Evolutionary conservation across 2,888 invertebrate species (phyloP), one percentile per base, ranked within the genome.

Genomic region (Dynastes tityus): DNA sequence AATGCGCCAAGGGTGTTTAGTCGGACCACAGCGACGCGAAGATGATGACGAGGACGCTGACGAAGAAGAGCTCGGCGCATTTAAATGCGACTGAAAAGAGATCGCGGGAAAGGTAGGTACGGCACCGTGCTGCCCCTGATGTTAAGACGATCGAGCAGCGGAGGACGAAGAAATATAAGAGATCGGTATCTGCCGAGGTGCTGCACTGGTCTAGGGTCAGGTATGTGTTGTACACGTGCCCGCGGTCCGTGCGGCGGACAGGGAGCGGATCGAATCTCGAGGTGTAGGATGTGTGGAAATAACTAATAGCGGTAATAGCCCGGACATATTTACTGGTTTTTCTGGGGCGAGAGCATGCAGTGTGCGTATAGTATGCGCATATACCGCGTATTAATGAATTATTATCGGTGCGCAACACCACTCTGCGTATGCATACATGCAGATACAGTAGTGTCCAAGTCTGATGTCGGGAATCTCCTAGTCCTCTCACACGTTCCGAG

Each of bases 241-340:
- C 81, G 81, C 81, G 81, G 81, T 80, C 80, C 81, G 79, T 51
- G 70, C 75, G 71, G 80, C 80, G 76, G 79, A 80, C 80, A 80
- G 80, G 81, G 78, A 82, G 82, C 82, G 82, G 81, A 82, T 81
- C 82, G 81, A 82, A 82, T 82, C 81, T 80, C 81, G 73, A 65
- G 74, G 77, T 81, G 80, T 81, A 81, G 80, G 87, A 87, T 87
- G 81, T 81, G 81, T 81, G 81, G 81, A 81, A 81, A 81, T 81
- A 81, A 81, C 81, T 81, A 81, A 81, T 81, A 78, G 81, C 81
- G 65, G 81, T 81, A 81, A 81, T 81, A 81, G 80, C 78, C 79
- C 64, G 65, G 78, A 78, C 75, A 81, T 79, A 80, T 80, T 80
- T 80, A 80, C 80, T 76, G 78, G 76, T 76, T 78, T 78, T 80